Evolutionary conservation across 2,888 invertebrate genomes (phyloP).

Genomic region (Arge pagana): DNA sequence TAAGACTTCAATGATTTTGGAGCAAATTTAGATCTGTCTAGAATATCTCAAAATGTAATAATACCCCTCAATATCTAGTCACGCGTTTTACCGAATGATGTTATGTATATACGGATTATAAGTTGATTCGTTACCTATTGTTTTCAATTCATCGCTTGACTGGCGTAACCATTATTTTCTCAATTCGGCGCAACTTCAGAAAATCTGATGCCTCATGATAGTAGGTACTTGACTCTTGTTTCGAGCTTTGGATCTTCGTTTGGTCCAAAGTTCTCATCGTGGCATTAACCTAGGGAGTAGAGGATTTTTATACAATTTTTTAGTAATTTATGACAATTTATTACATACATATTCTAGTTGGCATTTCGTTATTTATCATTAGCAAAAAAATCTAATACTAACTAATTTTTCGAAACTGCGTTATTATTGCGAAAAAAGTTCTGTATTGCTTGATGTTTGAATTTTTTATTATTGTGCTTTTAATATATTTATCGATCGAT

Average conservation of each 20-base stretch:
- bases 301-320: conserved; percentile 46
- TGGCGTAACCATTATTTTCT: no score
- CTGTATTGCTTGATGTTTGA: conserved; percentile 37
- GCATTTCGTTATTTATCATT: conserved; percentile 31
- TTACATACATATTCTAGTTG: conserved; percentile 38
- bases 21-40: no score
- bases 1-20: conserved; percentile 2
- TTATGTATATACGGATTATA: no score
- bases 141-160: no score
- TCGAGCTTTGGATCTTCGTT: conserved; percentile 4
- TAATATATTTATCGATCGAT: conserved; percentile 34
- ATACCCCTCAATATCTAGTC: no score
- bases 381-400: conserved; percentile 13
- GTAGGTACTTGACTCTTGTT: no score
- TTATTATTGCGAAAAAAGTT: conserved; percentile 30
- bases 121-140: no score
- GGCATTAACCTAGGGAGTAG: conserved; percentile 24
- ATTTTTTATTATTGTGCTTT: conserved; percentile 43
- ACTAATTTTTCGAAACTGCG: conserved; percentile 14
- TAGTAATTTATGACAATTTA: conserved; percentile 39
- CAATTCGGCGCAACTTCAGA: no score
- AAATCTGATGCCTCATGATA: no score
- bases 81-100: no score
- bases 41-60: no score
- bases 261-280: conserved; percentile 2